Evolutionary conservation across 2,888 invertebrate species (phyloP).

Genomic region (Bombylius major): DNA sequence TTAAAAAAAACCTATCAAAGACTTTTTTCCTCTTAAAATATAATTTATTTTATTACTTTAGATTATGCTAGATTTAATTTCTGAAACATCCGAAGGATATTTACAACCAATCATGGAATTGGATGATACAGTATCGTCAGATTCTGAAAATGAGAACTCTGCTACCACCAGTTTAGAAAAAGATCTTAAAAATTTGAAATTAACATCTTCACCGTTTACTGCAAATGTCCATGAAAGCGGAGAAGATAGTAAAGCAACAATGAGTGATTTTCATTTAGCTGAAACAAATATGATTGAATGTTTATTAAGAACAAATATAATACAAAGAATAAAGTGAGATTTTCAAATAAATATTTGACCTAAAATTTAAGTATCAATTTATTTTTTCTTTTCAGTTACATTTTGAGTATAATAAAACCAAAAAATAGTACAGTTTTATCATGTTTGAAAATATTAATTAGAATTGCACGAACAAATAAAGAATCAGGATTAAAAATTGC

Average conservation of each 20-base stretch:
- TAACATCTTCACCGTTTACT: constrained; percentile 24
- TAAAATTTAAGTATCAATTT: background rate
- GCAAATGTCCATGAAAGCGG: constrained; percentile 28
- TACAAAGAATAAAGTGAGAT: constrained; percentile 52
- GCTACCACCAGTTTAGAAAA: constrained; percentile 43
- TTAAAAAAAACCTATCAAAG: no score
- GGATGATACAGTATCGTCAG: constrained; percentile 12
- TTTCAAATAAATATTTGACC: background rate
- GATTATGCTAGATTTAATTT: constrained; percentile 52
- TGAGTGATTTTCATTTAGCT: constrained; percentile 77
- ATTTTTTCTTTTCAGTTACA: constrained; percentile 46
- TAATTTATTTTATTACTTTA: constrained; percentile 8
- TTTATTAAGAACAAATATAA: constrained; percentile 58
- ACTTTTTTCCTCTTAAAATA: background rate
- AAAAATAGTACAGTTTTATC: constrained; percentile 59
- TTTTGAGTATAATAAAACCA: constrained; percentile 57
- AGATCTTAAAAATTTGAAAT: constrained; percentile 37
- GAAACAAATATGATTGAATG: constrained; percentile 70
- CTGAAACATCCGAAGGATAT: constrained; percentile 52
- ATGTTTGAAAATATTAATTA: constrained; percentile 64
- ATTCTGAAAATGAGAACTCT: constrained; percentile 25
- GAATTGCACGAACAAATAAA: constrained; percentile 64
- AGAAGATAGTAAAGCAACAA: constrained; percentile 44
- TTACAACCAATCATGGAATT: constrained; percentile 46
- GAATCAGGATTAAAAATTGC: constrained; percentile 51